Conservation (phyloP, 2,888 invertebrate species). For the Drosophila aldrichi region DNA sequence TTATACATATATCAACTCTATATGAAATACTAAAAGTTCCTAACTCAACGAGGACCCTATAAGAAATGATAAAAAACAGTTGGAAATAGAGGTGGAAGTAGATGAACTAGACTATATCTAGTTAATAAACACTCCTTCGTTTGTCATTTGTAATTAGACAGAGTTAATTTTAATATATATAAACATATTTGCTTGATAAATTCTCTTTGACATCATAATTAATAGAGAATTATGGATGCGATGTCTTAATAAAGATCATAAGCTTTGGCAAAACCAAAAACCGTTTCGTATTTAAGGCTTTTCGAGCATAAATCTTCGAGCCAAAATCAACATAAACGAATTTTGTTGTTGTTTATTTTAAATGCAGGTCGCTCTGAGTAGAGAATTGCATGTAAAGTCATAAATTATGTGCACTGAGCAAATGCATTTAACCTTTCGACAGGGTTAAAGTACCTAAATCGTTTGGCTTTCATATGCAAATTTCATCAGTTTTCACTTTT, state of each 20-base stretch:
- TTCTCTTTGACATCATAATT: not conserved
- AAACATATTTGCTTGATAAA: not conserved
- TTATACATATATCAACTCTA: too few species aligned
- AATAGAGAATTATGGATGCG: not conserved
- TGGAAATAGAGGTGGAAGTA: too few species aligned
- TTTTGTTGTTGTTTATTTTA: constrained; percentile 47
- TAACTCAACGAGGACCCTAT: too few species aligned
- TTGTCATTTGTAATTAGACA: too few species aligned
- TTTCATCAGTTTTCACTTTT: constrained; percentile 51
- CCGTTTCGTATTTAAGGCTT: not conserved
- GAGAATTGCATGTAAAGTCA: constrained; percentile 28
- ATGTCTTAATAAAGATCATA: not conserved
- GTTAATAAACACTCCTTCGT: not conserved
- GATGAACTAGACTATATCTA: too few species aligned
- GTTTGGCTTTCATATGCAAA: constrained; percentile 56
- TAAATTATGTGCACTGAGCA: constrained; percentile 43
- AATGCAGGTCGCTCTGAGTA: constrained; percentile 9
- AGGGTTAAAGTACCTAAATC: constrained; percentile 27
- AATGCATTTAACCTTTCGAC: constrained; percentile 66
- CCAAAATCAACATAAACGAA: constrained; percentile 43
- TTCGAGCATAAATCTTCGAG: constrained; percentile 23
- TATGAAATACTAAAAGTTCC: too few species aligned
- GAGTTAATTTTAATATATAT: not conserved
- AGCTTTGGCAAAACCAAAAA: not conserved
- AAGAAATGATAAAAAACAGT: too few species aligned